phyloP scores from a whole-genome alignment of 2,888 invertebrate genomes.

The Anagyrus pseudococci region DNA sequence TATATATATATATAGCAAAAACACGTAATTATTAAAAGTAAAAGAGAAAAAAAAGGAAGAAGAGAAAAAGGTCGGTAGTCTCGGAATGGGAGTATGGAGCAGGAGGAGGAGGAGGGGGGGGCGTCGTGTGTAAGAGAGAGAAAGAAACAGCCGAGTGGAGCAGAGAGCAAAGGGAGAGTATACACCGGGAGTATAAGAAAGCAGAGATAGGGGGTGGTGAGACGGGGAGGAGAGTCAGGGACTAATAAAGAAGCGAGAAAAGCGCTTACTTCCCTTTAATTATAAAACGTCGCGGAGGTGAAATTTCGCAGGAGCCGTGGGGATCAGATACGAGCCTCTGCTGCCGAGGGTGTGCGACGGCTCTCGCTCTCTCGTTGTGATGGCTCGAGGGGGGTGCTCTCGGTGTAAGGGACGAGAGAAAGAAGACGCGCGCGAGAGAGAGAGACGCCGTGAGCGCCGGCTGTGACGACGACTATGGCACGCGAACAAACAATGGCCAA shows the following conservation, averaged over 20 bases:
- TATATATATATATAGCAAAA: conserved; percentile 29
- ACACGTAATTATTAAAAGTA: conserved; percentile 34
- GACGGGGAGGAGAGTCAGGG: conserved; percentile 1
- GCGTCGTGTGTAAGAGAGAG: conserved; percentile 1
- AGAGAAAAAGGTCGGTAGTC: neutral
- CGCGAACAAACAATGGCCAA: no score
- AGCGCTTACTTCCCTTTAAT: conserved; percentile 40
- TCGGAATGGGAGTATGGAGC: no score
- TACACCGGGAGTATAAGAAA: neutral
- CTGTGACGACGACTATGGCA: no score
- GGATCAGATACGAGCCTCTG: conserved; percentile 32
- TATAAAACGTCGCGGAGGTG: conserved; percentile 37
- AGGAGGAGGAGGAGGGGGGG: no score
- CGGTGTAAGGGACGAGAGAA: neutral
- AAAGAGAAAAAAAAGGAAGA: neutral
- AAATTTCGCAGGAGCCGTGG: conserved; percentile 27
- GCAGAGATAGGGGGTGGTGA: neutral
- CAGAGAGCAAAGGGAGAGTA: neutral
- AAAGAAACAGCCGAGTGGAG: conserved; percentile 2
- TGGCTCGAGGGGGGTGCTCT: no score
- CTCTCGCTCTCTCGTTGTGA: no score
- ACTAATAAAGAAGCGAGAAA: conserved; percentile 36
- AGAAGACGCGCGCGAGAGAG: neutral
- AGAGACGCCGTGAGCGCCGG: no score
- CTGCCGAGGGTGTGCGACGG: no score